Percentiles rank a stretch among this genome's conserved stretches.
Conservation (phyloP, 2,113 vertebrate genomes). For the Coptodon rendalli region DNA sequence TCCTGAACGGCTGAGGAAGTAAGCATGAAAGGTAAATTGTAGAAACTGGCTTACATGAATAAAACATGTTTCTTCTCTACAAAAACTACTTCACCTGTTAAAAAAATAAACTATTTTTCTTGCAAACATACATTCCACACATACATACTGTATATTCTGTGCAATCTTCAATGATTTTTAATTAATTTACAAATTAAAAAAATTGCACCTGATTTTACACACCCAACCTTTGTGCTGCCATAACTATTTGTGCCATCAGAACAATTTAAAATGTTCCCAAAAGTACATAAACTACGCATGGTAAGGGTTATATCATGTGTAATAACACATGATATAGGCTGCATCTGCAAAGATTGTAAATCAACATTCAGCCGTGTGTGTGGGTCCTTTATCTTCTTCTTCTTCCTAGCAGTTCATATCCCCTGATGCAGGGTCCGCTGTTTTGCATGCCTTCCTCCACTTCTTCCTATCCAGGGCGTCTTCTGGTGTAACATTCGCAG, state of each 20-base stretch:
- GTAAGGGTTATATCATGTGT: neutral
- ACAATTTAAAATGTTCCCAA: neutral
- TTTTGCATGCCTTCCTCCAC: neutral
- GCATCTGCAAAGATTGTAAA: neutral
- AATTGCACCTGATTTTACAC: neutral
- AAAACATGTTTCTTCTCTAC: neutral
- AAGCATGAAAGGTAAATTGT: neutral
- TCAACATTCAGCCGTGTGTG: neutral
- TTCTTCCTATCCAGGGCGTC: neutral
- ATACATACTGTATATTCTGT: neutral
- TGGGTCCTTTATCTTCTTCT: neutral
- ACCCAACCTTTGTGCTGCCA: neutral
- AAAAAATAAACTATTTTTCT: neutral
- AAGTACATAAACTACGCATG: neutral
- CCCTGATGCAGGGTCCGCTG: fast-evolving
- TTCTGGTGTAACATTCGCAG: neutral
- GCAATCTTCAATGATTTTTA: neutral
- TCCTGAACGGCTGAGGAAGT: neutral
- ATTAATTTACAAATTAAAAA: neutral
- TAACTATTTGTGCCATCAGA: neutral
- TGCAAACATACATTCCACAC: neutral
- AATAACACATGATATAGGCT: neutral
- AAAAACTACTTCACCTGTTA: neutral
- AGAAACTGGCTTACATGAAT: neutral
- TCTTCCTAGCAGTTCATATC: neutral